These are phyloP conservation scores for Lacerta viridis DNA, from an alignment of 2,797 vertebrate genomes.

Conservation along the genomic window DNA sequence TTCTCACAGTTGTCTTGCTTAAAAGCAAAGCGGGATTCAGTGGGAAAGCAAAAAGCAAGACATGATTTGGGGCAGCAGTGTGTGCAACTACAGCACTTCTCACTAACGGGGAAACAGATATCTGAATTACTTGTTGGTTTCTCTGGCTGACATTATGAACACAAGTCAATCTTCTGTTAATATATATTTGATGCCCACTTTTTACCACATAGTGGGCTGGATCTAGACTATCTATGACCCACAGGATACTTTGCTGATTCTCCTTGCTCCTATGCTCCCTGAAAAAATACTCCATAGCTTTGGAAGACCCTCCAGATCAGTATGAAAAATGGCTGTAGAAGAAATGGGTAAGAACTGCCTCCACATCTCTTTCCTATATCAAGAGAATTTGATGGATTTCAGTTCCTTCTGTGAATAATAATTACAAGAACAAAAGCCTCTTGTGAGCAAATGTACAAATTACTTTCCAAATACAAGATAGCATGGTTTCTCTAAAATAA, in stretches of 20 bases:
- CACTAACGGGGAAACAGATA: neutral
- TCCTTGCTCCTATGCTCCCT: neutral
- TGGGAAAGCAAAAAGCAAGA: slow-evolving; percentile 1
- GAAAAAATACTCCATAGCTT: too few relatives aligned
- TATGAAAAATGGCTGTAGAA: too few relatives aligned
- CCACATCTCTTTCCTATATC: too few relatives aligned
- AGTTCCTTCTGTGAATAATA: neutral
- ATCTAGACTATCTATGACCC: neutral
- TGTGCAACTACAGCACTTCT: neutral
- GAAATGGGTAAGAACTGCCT: too few relatives aligned
- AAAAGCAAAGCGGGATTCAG: slow-evolving; percentile 5
- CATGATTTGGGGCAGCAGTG: neutral
- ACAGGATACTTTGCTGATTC: neutral
- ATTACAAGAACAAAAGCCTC: too few relatives aligned
- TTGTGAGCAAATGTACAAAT: too few relatives aligned
- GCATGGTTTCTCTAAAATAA: too few relatives aligned
- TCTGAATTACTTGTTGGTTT: neutral
- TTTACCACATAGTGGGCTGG: neutral
- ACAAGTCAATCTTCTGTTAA: neutral
- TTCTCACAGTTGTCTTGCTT: slow-evolving; percentile 26
- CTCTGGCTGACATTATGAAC: neutral
- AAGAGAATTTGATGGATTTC: neutral
- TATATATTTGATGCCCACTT: neutral
- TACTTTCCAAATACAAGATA: neutral
- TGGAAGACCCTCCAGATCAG: too few relatives aligned